A percentile compares a stretch with the other conserved stretches of the same genome.
phyloP scores from a whole-genome alignment of 2,797 vertebrate genomes.

The Chelidonichthys spinosus region DNA sequence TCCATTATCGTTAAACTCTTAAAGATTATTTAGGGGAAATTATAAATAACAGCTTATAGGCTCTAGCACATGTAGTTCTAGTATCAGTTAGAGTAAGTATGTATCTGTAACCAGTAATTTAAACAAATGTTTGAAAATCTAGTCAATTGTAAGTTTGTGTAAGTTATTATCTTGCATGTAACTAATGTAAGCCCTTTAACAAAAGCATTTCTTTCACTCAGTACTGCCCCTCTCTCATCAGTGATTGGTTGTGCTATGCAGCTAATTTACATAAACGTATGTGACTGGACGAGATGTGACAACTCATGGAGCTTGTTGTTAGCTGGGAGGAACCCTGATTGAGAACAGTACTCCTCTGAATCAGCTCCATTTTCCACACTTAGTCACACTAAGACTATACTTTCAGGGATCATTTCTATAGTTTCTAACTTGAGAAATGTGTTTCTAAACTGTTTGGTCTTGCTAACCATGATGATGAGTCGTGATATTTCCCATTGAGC shows the following conservation, averaged over 20 bases:
- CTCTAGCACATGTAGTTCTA: neutral
- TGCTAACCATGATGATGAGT: slow-evolving; percentile 72
- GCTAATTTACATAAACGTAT: too few relatives aligned
- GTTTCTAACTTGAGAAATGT: slow-evolving; percentile 70
- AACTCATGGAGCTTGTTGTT: neutral
- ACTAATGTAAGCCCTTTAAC: too few relatives aligned
- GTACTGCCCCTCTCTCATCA: neutral
- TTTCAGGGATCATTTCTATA: slow-evolving; percentile 77
- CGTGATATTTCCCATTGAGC: slow-evolving; percentile 21
- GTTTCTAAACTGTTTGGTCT: slow-evolving; percentile 12
- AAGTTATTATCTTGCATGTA: neutral
- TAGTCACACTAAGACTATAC: neutral
- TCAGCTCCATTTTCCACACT: rapidly evolving
- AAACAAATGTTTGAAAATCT: too few relatives aligned
- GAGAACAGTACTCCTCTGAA: neutral
- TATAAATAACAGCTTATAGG: too few relatives aligned
- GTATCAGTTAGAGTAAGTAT: too few relatives aligned
- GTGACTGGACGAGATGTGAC: too few relatives aligned
- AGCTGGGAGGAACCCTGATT: neutral
- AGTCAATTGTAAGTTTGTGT: neutral
- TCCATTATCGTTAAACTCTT: too few relatives aligned
- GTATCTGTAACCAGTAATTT: too few relatives aligned
- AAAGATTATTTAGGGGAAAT: too few relatives aligned
- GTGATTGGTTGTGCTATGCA: neutral
- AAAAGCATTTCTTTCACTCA: too few relatives aligned